Conservation (phyloP, 2,888 invertebrate genomes). For the Sylvicola cinctus region DNA sequence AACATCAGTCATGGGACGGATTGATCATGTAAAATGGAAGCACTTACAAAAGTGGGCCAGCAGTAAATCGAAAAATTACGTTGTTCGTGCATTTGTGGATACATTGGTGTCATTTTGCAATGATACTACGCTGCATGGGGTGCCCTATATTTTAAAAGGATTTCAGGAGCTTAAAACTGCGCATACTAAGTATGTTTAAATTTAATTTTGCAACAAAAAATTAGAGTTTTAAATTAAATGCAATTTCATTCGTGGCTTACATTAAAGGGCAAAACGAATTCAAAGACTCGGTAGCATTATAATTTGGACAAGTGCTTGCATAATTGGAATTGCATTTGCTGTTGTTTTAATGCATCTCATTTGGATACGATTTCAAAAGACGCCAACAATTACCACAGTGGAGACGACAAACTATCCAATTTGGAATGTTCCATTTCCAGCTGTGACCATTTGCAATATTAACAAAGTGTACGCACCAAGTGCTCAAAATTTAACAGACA, state of each 20-base stretch:
- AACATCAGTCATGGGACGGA: too few species aligned
- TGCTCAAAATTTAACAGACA: conserved; percentile 24
- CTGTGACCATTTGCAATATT: conserved; percentile 38
- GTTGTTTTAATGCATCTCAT: conserved; percentile 12
- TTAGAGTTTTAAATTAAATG: too few species aligned
- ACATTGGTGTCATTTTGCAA: conserved; percentile 10
- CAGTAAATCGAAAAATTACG: conserved; percentile 2
- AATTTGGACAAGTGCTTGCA: conserved; percentile 10
- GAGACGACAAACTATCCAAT: conserved; percentile 40
- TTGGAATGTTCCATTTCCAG: conserved; percentile 44
- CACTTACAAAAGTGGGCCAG: too few species aligned
- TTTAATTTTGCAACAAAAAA: too few species aligned
- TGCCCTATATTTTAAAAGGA: conserved; percentile 11
- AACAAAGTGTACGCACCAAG: conserved; percentile 33
- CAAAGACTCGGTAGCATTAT: conserved; percentile 5
- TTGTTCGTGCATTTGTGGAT: conserved; percentile 5
- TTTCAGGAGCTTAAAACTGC: conserved; percentile 8
- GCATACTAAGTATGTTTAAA: conserved; percentile 7
- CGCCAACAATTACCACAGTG: conserved; percentile 19
- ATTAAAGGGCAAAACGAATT: conserved; percentile 5
- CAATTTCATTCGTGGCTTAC: too few species aligned
- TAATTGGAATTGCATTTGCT: conserved; percentile 11
- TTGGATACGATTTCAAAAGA: conserved; percentile 13
- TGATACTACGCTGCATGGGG: conserved; percentile 12
- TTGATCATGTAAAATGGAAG: too few species aligned